These are phyloP conservation scores for Drosophila tani DNA, from an alignment of 1,140 invertebrate genomes.

Conservation along the genomic window DNA sequence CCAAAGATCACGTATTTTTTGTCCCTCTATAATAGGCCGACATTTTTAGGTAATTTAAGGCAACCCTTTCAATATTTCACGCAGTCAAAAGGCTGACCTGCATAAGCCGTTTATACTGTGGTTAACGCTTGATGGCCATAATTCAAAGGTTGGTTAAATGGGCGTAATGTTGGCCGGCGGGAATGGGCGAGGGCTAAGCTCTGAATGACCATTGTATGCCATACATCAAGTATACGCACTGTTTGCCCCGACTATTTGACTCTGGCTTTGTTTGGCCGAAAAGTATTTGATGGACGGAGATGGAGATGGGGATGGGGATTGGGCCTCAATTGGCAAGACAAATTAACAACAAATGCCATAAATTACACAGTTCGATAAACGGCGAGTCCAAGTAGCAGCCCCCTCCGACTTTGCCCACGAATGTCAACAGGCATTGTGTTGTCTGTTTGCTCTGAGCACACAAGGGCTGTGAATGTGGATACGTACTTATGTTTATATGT, in stretches of 20 bases:
- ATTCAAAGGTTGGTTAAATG: slow-evolving; percentile 66
- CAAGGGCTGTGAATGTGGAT: slow-evolving; percentile 6
- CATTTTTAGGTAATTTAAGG: neutral
- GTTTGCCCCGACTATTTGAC: slow-evolving; percentile 56
- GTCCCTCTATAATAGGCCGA: neutral
- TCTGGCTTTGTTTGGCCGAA: slow-evolving; percentile 34
- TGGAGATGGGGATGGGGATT: slow-evolving; percentile 3
- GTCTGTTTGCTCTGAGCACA: slow-evolving; percentile 44
- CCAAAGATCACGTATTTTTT: neutral
- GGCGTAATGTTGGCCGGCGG: slow-evolving; percentile 32
- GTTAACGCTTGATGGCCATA: slow-evolving; percentile 63
- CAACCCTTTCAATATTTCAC: slow-evolving; percentile 3
- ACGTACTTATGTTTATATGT: slow-evolving; percentile 30
- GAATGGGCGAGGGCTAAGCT: slow-evolving; percentile 27
- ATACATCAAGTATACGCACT: slow-evolving; percentile 75
- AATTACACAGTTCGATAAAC: slow-evolving; percentile 70
- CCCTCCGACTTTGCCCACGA: slow-evolving; percentile 8
- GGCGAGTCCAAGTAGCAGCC: slow-evolving; percentile 24
- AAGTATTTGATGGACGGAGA: slow-evolving; percentile 29
- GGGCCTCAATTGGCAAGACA: slow-evolving; percentile 61
- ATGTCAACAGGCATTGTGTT: slow-evolving; percentile 68
- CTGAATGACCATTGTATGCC: slow-evolving; percentile 57
- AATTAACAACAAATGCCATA: slow-evolving; percentile 81
- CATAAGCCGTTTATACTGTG: slow-evolving; percentile 62
- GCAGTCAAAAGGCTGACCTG: slow-evolving; percentile 23